A percentile compares a stretch with the other conserved stretches of the same genome.
Conservation (phyloP, 2,888 invertebrate genomes). For the Campaea margaritaria region DNA sequence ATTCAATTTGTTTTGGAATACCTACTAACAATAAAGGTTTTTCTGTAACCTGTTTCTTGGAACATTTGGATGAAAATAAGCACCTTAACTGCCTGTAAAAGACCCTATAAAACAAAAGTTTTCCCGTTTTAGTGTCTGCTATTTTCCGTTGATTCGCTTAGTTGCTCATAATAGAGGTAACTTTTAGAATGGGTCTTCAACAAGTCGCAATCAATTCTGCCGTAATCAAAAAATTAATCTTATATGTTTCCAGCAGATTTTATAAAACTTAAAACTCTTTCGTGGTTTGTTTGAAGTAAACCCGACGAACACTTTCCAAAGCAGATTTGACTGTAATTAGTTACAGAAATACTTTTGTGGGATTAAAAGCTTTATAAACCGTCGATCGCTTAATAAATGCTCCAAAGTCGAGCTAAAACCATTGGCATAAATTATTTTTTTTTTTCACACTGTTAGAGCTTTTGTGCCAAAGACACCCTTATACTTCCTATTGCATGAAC, state of each 20-base stretch:
- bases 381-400: no score
- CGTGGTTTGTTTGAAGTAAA: constrained; percentile 10
- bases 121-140: constrained; percentile 40
- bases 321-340: no score
- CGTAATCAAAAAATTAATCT: constrained; percentile 20
- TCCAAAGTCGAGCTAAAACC: no score
- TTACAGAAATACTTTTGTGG: no score
- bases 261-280: constrained; percentile 27
- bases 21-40: constrained; percentile 35
- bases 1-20: constrained; percentile 31
- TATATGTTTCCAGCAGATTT: constrained; percentile 21
- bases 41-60: constrained; percentile 40
- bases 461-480: no score
- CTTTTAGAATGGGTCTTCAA: constrained; percentile 39
- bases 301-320: no score
- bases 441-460: no score
- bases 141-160: constrained; percentile 42
- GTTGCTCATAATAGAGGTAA: constrained; percentile 44
- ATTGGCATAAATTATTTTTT: no score
- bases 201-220: constrained; percentile 34
- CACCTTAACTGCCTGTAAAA: constrained; percentile 39
- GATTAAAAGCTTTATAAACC: no score
- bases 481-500: no score
- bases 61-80: constrained; percentile 38
- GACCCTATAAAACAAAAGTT: constrained; percentile 44